A percentile compares a stretch with the other conserved stretches of the same genome.
These are phyloP conservation scores for Amphipyra berbera DNA, from an alignment of 2,888 invertebrate genomes.

Conservation along the genomic window DNA sequence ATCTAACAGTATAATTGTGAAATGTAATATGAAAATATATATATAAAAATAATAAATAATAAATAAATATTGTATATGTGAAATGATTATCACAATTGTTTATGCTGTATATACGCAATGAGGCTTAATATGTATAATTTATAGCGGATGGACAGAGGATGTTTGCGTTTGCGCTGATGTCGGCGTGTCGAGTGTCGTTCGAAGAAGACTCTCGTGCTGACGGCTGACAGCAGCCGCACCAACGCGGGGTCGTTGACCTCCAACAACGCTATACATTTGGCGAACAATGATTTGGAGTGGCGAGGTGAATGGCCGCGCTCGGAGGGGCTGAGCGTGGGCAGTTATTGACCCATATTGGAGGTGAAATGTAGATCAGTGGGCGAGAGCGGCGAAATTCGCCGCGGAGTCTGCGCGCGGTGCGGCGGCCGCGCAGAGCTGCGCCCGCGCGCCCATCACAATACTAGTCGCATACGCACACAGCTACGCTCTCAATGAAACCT, in stretches of 20 bases:
- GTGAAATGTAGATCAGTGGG: conserved; percentile 91
- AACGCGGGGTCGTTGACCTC: conserved; percentile 81
- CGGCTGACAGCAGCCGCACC: conserved; percentile 78
- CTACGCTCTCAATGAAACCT: conserved; percentile 28
- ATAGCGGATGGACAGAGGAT: conserved; percentile 73
- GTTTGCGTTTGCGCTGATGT: conserved; percentile 77
- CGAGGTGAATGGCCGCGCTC: conserved; percentile 88
- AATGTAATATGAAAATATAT: too few relatives aligned
- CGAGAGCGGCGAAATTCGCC: conserved; percentile 89
- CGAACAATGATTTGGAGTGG: conserved; percentile 90
- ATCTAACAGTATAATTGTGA: conserved; percentile 5
- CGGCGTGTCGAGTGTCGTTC: conserved; percentile 84
- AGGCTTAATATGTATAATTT: conserved; percentile 53
- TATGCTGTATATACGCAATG: conserved; percentile 52
- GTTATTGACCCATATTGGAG: conserved; percentile 90
- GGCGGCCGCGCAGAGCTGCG: conserved; percentile 43
- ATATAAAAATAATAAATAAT: too few relatives aligned
- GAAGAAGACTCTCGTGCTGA: conserved; percentile 78
- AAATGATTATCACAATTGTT: conserved; percentile 54
- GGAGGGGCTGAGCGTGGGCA: conserved; percentile 89
- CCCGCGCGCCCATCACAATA: conserved; percentile 26
- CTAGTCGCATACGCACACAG: conserved; percentile 38
- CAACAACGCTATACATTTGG: conserved; percentile 87
- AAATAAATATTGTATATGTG: too few relatives aligned
- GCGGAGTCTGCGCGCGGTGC: conserved; percentile 74